Evolutionary conservation across 2,888 invertebrate genomes (phyloP).

Genomic region (Zele albiditarsus): DNA sequence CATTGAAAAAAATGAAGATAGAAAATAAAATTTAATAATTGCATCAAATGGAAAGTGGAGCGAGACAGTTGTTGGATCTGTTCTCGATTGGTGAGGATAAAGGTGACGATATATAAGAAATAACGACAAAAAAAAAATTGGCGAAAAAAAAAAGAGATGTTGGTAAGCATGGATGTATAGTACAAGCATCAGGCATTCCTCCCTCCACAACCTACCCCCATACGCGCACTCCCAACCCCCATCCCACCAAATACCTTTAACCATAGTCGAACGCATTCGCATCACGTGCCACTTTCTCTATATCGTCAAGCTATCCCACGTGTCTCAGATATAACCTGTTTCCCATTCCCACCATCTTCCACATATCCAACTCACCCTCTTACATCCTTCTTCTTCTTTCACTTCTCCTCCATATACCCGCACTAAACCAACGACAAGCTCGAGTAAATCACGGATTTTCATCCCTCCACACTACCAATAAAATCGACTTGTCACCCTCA

Average conservation of each 20-base stretch:
- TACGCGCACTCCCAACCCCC: constrained; percentile 7
- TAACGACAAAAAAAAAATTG: constrained; percentile 13
- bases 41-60: background rate
- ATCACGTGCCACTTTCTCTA: constrained; percentile 62
- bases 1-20: background rate
- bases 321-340: constrained; percentile 58
- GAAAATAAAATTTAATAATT: background rate
- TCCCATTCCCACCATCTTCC: constrained; percentile 52
- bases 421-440: constrained; percentile 41
- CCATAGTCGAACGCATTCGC: constrained; percentile 54
- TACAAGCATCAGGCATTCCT: constrained; percentile 37
- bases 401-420: background rate
- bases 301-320: constrained; percentile 52
- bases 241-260: constrained; percentile 22
- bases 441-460: constrained; percentile 61
- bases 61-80: background rate
- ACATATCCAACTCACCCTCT: constrained; percentile 41
- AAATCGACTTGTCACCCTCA: constrained; percentile 23
- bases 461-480: constrained; percentile 20
- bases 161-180: constrained; percentile 37
- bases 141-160: background rate
- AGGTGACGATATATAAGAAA: constrained; percentile 28
- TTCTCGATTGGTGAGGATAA: background rate
- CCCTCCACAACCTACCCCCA: constrained; percentile 27
- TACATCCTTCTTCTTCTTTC: background rate